Percentiles rank a stretch among this genome's conserved stretches.
Evolutionary conservation across 2,888 invertebrate species (phyloP).

Genomic region (Cepaea hortensis): DNA sequence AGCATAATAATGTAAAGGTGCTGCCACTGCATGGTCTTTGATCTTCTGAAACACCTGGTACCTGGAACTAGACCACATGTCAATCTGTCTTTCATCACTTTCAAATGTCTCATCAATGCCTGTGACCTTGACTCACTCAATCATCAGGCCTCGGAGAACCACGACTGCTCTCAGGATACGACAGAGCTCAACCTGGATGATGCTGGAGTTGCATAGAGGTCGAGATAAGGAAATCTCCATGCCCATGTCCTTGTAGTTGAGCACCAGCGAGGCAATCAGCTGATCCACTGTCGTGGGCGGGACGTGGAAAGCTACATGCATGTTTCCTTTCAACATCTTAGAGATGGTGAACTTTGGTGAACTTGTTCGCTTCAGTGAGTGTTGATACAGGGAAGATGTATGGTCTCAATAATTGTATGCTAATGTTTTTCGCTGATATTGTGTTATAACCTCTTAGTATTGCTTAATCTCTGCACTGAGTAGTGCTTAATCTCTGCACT

Average conservation of each 20-base stretch:
- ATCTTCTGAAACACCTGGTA: conserved; percentile 94
- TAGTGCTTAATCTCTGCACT: no score
- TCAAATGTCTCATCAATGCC: conserved; percentile 85
- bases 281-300: conserved; percentile 88
- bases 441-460: no score
- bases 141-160: conserved; percentile 92
- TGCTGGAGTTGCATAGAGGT: conserved; percentile 92
- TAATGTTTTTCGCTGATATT: no score
- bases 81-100: conserved; percentile 79
- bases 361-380: conserved; percentile 88
- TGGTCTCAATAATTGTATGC: no score
- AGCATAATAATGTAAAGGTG: conserved; percentile 95
- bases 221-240: conserved; percentile 89
- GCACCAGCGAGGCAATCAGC: conserved; percentile 86
- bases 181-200: conserved; percentile 88
- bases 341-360: conserved; percentile 54
- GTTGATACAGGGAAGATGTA: conserved; percentile 85
- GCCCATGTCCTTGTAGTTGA: conserved; percentile 82
- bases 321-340: conserved; percentile 82
- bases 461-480: no score
- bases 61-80: conserved; percentile 93
- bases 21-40: conserved; percentile 95
- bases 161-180: conserved; percentile 91
- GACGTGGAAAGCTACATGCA: conserved; percentile 87
- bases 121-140: conserved; percentile 96